Conservation (phyloP, 2,113 vertebrate species). For the Fregetta grallaria region DNA sequence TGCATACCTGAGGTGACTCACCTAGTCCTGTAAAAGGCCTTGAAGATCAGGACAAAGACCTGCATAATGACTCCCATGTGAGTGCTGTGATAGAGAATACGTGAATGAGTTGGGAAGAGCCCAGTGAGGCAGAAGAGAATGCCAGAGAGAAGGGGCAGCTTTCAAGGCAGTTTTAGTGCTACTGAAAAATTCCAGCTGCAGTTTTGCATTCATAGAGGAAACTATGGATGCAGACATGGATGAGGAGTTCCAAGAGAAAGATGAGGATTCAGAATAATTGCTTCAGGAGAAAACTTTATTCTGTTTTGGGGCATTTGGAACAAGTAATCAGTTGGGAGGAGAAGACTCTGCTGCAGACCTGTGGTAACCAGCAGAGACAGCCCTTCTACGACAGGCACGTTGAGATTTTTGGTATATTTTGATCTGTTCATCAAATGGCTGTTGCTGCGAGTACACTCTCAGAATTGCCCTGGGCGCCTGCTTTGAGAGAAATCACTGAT, state of each 20-base stretch:
- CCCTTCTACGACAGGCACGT: background rate
- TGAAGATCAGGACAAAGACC: background rate
- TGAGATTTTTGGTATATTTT: background rate
- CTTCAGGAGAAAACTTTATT: background rate
- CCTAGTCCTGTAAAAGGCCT: background rate
- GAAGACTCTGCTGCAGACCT: background rate
- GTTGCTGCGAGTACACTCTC: rapidly evolving
- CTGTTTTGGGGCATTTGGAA: background rate
- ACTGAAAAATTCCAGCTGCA: background rate
- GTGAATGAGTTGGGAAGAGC: background rate
- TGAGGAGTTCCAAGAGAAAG: background rate
- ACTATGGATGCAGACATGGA: background rate
- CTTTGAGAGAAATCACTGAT: background rate
- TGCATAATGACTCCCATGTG: background rate
- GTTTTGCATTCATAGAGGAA: background rate
- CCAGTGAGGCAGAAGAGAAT: background rate
- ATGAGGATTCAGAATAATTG: background rate
- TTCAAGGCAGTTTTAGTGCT: background rate
- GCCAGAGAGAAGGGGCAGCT: background rate
- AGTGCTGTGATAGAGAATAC: background rate
- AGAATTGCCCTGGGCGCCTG: background rate
- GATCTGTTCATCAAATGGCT: background rate
- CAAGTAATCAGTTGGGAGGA: background rate
- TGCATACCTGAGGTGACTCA: background rate
- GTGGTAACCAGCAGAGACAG: background rate